phyloP scores from a whole-genome alignment of 2,888 invertebrate genomes.

The Lumbricus terrestris region DNA sequence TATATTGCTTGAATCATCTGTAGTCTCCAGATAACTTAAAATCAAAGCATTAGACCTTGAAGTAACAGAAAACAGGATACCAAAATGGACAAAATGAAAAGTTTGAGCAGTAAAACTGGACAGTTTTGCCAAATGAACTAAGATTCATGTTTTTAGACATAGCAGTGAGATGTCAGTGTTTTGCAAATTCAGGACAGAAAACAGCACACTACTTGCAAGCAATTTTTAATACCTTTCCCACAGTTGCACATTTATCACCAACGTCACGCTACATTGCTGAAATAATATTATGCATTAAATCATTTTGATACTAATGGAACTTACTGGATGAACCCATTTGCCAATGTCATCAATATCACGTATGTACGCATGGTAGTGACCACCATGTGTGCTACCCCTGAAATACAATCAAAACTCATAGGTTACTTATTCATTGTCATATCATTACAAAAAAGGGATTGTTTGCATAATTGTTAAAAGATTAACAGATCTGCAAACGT shows the following conservation, averaged over 20 bases:
- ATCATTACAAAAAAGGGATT: neutral
- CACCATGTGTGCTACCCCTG: constrained; percentile 58
- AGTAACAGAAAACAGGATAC: neutral
- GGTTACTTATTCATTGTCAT: neutral
- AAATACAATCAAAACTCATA: neutral
- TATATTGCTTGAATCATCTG: neutral
- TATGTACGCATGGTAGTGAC: constrained; percentile 60
- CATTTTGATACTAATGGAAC: constrained; percentile 28
- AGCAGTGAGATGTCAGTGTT: neutral
- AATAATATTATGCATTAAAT: neutral
- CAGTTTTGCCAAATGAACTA: neutral
- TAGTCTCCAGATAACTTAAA: neutral
- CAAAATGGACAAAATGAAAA: neutral
- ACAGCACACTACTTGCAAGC: neutral
- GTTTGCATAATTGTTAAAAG: too few relatives aligned
- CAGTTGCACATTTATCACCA: too few relatives aligned
- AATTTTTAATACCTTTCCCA: neutral
- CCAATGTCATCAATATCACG: constrained; percentile 57
- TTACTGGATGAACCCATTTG: constrained; percentile 55
- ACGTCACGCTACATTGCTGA: neutral
- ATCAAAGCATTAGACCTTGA: neutral
- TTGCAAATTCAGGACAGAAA: neutral
- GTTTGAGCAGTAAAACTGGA: neutral
- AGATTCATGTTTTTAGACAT: neutral
- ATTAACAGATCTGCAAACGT: too few relatives aligned